These are phyloP conservation scores for Bujurquina vittata DNA, from an alignment of 2,113 vertebrate species.

Conservation along the genomic window DNA sequence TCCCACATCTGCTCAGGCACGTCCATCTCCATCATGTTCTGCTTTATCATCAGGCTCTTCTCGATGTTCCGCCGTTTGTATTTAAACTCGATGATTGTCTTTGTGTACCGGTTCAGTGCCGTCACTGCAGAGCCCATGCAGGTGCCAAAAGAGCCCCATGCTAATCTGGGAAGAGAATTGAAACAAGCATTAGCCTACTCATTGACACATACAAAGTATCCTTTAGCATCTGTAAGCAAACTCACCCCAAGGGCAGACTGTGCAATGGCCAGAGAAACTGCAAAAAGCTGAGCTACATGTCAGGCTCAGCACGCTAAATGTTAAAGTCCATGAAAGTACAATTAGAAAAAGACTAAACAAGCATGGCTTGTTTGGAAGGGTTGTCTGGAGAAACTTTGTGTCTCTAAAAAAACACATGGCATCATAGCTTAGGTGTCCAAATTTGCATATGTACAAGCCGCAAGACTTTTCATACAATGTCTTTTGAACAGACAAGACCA, in stretches of 20 bases:
- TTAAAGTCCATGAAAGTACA: background rate
- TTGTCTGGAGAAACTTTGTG: background rate
- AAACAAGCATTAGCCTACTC: background rate
- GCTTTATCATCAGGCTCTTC: slow-evolving; percentile 82
- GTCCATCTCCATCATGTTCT: slow-evolving; percentile 78
- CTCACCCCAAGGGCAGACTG: background rate
- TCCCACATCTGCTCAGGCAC: slow-evolving; percentile 83
- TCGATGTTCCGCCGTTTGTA: slow-evolving; percentile 85
- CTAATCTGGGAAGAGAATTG: slow-evolving; percentile 76
- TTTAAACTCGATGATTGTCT: slow-evolving; percentile 88
- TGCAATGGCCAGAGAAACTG: rapidly evolving
- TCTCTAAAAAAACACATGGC: background rate
- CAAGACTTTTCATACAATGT: background rate
- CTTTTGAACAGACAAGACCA: background rate
- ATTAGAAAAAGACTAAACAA: background rate
- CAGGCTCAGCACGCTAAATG: no score
- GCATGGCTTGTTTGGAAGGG: background rate
- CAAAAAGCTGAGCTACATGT: background rate
- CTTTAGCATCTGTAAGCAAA: background rate
- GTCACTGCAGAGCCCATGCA: slow-evolving; percentile 91
- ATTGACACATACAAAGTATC: background rate
- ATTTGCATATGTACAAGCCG: background rate
- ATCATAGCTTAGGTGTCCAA: background rate
- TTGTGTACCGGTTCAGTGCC: slow-evolving; percentile 86
- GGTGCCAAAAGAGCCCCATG: slow-evolving; percentile 90